Base-by-base conservation (phyloP, 2,113 vertebrate species). In the Oryzias melastigma region DNA sequence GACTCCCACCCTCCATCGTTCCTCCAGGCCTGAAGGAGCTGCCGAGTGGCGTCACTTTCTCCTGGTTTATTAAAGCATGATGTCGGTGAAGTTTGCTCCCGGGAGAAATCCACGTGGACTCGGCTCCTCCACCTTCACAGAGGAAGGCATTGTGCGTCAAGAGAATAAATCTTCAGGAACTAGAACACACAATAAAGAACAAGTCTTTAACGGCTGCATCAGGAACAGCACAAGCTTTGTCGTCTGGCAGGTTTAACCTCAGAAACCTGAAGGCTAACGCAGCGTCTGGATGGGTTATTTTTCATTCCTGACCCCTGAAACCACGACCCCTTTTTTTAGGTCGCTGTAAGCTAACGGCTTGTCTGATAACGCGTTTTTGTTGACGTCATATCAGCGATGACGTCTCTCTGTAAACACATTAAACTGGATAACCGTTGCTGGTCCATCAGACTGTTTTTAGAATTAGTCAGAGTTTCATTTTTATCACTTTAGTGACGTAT, bases 311-410 rank as follows among this genome's bases (percentile, higher is more conserved):
- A 48, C 67, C 16, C 19, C 46, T 24, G 47, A 25, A 63, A 66
- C 45, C 50, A 1, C 53, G 6, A 71, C 19, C 66, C 85, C 85
- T 76, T 85, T 80, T 35, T 85, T 72, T 72, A 78, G 82, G 40
- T 40, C 0, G 24, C 63, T 27, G 61, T 15, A 17, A 50, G 27
- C 62, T 46, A 22, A 48, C 47, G 0, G n/a, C 35, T 35, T 63
- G 51, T 12, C 47, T 62, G 53, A 74, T 47, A 47, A 22, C 4
- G 0, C 14, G 1, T 68, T 64, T 8, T 73, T 79, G 54, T 22
- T 40, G 35, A 41, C 65, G 68, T 67, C 40, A 74, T 74, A 79
- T 5, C 16, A 7, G 52, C n/a, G 13, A 62, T 71, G 65, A 65
- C 64, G 68, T 78, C 52, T 59, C 50, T 68, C 42, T 65, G 43